phyloP scores from a whole-genome alignment of 2,888 invertebrate species.

The Caenorhabditis sulstoni region DNA sequence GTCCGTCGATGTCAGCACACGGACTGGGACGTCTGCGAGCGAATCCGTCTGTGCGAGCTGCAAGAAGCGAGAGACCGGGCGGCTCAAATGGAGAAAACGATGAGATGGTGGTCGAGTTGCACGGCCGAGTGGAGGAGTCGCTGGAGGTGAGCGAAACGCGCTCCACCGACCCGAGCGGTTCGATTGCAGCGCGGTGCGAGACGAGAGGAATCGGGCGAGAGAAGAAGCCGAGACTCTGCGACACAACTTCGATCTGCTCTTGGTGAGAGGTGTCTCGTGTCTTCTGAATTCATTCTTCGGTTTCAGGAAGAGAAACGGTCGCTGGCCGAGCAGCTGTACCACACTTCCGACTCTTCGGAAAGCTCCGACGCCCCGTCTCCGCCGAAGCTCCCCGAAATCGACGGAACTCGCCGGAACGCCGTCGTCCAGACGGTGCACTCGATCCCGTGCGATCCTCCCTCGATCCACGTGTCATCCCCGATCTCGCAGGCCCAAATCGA shows the following conservation, averaged over 20 bases:
- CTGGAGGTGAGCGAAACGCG: conserved; percentile 85
- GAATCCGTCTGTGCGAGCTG: conserved; percentile 87
- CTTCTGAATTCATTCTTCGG: background rate
- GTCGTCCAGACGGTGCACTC: conserved; percentile 44
- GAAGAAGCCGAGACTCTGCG: conserved; percentile 85
- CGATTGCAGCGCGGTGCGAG: conserved; percentile 83
- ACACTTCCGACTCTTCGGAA: conserved; percentile 21
- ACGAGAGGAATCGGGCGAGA: conserved; percentile 92
- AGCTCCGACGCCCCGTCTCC: conserved; percentile 15
- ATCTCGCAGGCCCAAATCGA: conserved; percentile 24
- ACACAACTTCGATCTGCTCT: conserved; percentile 52
- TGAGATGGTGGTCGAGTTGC: conserved; percentile 99
- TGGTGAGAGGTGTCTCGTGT: background rate
- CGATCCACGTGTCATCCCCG: conserved; percentile 28
- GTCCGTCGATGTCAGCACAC: conserved; percentile 75
- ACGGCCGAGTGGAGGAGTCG: conserved; percentile 96
- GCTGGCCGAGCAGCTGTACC: conserved; percentile 34
- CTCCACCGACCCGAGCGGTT: background rate
- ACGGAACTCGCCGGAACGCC: conserved; percentile 43
- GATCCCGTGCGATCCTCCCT: conserved; percentile 44
- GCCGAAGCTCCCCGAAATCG: conserved; percentile 30
- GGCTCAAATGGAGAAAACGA: conserved; percentile 98
- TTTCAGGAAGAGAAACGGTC: conserved; percentile 49
- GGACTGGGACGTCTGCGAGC: conserved; percentile 82
- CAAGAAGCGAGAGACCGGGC: conserved; percentile 95